Evolutionary conservation across 2,888 invertebrate species (phyloP), one percentile per base, ranked within the genome.

Genomic region (Matsumyia berberina): DNA sequence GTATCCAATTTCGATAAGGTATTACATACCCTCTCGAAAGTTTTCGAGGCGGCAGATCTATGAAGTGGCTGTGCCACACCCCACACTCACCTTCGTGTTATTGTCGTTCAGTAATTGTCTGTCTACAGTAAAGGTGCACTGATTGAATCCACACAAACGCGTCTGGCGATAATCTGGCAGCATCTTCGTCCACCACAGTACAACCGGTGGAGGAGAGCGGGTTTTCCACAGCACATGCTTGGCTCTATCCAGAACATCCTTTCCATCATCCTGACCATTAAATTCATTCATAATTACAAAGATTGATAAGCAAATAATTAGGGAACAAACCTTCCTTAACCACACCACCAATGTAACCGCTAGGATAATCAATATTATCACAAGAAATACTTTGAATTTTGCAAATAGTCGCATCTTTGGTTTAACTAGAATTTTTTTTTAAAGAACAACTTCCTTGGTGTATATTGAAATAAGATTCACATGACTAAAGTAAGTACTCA

Each of bases 161-260:
- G 69, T 86, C n/a, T 76, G 67, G 1, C 83, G 82, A 74, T 88
- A 88, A 1, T 85, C 51, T 2, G 67, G 69, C 44, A 87, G 12
- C n/a, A 88, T 31, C 1, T 86, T 83, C 1, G 86, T 88, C 88
- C 88, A 88, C 88, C 88, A 88, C 19, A 88, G 80, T 12, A 88
- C 57, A 31, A 87, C 15, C 6, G 88, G 87, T 29, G 53, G 72
- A 2, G 1, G 44, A 12, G 29, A 11, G 35, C 9, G 19, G 11
- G n/a, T 9, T 46, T 12, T 39, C 37, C 44, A 33, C 5, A 37
- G 1, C 4, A 29, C 7, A 8, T 31, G 19, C 31, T 31, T 51
- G 8, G 49, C 5, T 33, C 15, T 39, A 11, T 60, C 58, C 9
- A 9, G 9, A 11, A 5, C 39, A 11, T 58, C 33, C n/a, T n/a